Evolutionary conservation across 37 sponge, comb jelly and placozoan genomes (phyloP).

Genomic region (Theonella swinhoei): DNA sequence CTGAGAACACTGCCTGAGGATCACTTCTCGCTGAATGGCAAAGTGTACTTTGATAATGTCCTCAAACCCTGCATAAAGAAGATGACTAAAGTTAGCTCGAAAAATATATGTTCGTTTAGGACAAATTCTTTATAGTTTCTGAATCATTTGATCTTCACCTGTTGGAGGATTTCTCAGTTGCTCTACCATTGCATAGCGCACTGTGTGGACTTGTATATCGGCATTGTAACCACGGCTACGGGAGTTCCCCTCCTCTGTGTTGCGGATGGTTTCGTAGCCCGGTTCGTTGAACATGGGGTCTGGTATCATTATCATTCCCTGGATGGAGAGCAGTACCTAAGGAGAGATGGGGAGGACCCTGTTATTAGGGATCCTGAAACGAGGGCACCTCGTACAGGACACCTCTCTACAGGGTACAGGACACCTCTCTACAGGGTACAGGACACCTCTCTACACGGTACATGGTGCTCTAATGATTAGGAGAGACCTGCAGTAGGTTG

Average conservation of each 20-base stretch:
- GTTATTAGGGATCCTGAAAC: background rate
- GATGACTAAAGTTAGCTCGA: background rate
- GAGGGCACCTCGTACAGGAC: constrained; percentile 8
- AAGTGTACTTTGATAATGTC: constrained; percentile 82
- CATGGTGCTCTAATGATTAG: too few relatives aligned
- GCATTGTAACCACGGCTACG: constrained; percentile 76
- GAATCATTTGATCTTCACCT: too few relatives aligned
- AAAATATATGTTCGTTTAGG: background rate
- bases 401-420: background rate
- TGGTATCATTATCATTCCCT: constrained; percentile 86
- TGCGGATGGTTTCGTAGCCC: constrained; percentile 83
- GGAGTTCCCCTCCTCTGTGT: constrained; percentile 84
- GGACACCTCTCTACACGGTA: too few relatives aligned
- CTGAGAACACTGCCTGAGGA: constrained; percentile 72
- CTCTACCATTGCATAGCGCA: constrained; percentile 86
- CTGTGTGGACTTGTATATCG: constrained; percentile 69
- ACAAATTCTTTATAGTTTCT: background rate
- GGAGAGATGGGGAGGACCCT: background rate
- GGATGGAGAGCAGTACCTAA: constrained; percentile 89
- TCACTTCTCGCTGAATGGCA: constrained; percentile 53
- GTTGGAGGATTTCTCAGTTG: constrained; percentile 77
- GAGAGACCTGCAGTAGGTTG: constrained; percentile 75
- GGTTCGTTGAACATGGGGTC: constrained; percentile 97
- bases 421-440: too few relatives aligned
- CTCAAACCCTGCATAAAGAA: constrained; percentile 59